These are phyloP conservation scores for Apodemia arnacis DNA, from an alignment of 2,888 invertebrate species.

Conservation along the genomic window DNA sequence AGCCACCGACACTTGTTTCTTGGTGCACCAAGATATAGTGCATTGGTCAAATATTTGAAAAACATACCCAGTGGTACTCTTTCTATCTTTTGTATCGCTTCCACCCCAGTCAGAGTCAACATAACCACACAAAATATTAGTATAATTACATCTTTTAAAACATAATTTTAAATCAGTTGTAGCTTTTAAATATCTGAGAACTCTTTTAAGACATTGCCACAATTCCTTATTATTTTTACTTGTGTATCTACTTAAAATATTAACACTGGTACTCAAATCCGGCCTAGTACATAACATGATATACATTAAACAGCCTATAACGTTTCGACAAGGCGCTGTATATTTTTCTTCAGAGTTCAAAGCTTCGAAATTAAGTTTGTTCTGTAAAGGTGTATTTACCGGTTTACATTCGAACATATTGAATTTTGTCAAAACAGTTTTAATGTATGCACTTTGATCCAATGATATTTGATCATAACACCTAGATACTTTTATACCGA, in stretches of 20 bases:
- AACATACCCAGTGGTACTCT: slow-evolving; percentile 68
- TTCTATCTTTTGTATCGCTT: slow-evolving; percentile 64
- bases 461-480: slow-evolving; percentile 60
- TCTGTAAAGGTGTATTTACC: slow-evolving; percentile 55
- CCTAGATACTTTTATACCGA: slow-evolving; percentile 73
- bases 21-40: slow-evolving; percentile 63
- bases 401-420: slow-evolving; percentile 61
- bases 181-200: slow-evolving; percentile 82
- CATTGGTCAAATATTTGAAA: slow-evolving; percentile 73
- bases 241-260: slow-evolving; percentile 78
- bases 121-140: slow-evolving; percentile 80
- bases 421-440: slow-evolving; percentile 73
- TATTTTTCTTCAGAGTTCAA: no score
- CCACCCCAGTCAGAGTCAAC: slow-evolving; percentile 85
- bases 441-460: slow-evolving; percentile 70
- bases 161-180: slow-evolving; percentile 81
- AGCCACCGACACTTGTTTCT: slow-evolving; percentile 61
- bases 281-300: no score
- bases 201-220: slow-evolving; percentile 81
- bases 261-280: not conserved
- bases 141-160: slow-evolving; percentile 71
- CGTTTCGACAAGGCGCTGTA: no score
- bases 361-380: slow-evolving; percentile 61
- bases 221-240: slow-evolving; percentile 82
- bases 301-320: no score